phyloP scores from a whole-genome alignment of 2,113 vertebrate genomes.

The Carettochelys insculpta region DNA sequence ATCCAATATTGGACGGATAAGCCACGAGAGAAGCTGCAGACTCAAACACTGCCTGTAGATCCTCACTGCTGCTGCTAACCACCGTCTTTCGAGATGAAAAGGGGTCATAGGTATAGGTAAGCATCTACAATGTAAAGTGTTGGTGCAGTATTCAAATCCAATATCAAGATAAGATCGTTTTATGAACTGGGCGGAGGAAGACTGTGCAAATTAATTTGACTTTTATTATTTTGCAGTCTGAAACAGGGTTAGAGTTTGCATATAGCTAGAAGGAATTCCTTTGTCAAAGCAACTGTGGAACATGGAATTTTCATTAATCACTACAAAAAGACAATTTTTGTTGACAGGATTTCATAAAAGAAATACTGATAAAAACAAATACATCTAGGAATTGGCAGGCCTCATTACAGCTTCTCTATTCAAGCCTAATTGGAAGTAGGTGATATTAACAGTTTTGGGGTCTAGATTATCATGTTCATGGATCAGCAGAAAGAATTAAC shows the following conservation, averaged over 20 bases:
- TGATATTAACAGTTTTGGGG: neutral
- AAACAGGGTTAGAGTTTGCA: neutral
- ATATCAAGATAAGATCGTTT: neutral
- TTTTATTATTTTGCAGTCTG: neutral
- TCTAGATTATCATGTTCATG: neutral
- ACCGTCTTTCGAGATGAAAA: too few species aligned
- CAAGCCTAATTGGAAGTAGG: neutral
- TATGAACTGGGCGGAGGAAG: neutral
- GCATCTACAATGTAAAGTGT: neutral
- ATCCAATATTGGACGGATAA: too few species aligned
- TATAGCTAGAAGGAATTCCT: fast-evolving
- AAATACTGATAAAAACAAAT: too few species aligned
- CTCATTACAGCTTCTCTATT: neutral
- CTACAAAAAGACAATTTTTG: fast-evolving
- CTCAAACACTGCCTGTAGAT: too few species aligned
- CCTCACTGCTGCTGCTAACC: too few species aligned
- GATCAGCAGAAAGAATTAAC: neutral
- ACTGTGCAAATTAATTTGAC: neutral
- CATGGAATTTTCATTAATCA: fast-evolving
- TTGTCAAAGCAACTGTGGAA: fast-evolving
- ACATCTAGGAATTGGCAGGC: neutral
- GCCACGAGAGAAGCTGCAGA: too few species aligned
- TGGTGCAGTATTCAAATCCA: neutral
- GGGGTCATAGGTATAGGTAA: too few species aligned
- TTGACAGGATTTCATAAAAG: neutral